phyloP scores from a whole-genome alignment of 2,888 invertebrate species.

The Drosophila gaucha region DNA sequence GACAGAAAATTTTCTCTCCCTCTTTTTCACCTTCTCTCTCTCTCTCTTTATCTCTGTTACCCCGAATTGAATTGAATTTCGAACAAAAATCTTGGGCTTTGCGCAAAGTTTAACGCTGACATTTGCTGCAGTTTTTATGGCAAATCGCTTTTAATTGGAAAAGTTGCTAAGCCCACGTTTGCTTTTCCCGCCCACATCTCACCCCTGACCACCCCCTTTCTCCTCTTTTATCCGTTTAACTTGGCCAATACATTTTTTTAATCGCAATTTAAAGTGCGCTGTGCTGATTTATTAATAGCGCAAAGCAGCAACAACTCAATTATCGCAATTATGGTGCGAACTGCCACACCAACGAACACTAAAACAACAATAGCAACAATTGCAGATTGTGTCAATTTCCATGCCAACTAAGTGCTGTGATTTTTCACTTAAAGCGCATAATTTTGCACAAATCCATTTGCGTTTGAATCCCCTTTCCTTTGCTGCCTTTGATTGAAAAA shows the following conservation, averaged over 20 bases:
- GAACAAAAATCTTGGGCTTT: conserved; percentile 19
- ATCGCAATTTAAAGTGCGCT: conserved; percentile 34
- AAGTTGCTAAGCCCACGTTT: conserved; percentile 41
- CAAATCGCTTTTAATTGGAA: conserved; percentile 62
- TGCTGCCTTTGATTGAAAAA: conserved; percentile 61
- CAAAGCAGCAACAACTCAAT: conserved; percentile 41
- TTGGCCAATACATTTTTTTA: conserved; percentile 20
- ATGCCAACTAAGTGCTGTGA: conserved; percentile 45
- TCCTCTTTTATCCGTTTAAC: background rate
- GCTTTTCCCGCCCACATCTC: background rate
- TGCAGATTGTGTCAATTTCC: conserved; percentile 32
- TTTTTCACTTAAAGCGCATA: conserved; percentile 68
- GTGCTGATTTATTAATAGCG: conserved; percentile 46
- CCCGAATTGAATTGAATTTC: conserved; percentile 53
- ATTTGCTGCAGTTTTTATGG: conserved; percentile 38
- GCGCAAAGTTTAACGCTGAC: conserved; percentile 36
- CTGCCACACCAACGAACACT: conserved; percentile 14
- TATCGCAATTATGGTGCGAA: conserved; percentile 46
- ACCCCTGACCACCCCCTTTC: background rate
- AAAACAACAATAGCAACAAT: conserved; percentile 1
- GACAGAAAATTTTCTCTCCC: background rate
- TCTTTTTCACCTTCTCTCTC: background rate
- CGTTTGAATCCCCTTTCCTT: conserved; percentile 7
- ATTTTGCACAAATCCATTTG: conserved; percentile 37
- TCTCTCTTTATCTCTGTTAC: background rate